Evolutionary conservation across 1,140 invertebrate species (phyloP), one percentile per base, ranked within the genome.

Genomic region (Meloidogyne hapla): DNA sequence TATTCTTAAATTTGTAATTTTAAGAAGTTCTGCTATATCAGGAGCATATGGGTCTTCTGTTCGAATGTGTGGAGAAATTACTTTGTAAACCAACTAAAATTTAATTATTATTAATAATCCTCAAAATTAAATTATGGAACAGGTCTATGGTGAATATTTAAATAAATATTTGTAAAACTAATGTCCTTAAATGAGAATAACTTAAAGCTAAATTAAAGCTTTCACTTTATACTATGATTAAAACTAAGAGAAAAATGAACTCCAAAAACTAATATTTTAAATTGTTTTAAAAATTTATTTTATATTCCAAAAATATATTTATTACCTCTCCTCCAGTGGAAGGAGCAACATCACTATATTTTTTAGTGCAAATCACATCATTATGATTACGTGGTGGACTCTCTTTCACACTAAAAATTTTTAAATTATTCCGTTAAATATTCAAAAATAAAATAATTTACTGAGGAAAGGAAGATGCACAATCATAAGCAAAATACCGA

Each of bases 401-500:
- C 75, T 89, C 90, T 23, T 91, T 90, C 26, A 95, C 89, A 28
- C 91, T 73, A 61, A 23, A 73, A 63, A 18, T 33, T 21, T 10
- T 18, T n/a, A n/a, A 68, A 6, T 28, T n/a, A 68, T 28, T 23
- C 15, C 15, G 18, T 21, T 9, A 15, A 42, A 67, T 23, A 67
- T 69, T 42, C 12, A 38, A 25, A 18, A 23, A 40, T 56, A 45
- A 69, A 45, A 45, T 26, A 42, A 28, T n/a, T 26, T 73, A 73
- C 71, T 73, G 90, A 3, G 94, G 94, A 88, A 94, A 98, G 65
- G 92, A 91, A 79, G 92, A 91, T 9, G 89, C 91, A 88, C 95
- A 98, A 87, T 95, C 92, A 82, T 93, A 91, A 0, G 95, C 94
- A 89, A 96, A 98, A 88, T 98, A 97, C 12, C 93, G 89, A 88